Percentiles rank a stretch among this genome's conserved stretches.
Evolutionary conservation across 2,113 vertebrate species (phyloP).

Genomic region (Serinus canaria): DNA sequence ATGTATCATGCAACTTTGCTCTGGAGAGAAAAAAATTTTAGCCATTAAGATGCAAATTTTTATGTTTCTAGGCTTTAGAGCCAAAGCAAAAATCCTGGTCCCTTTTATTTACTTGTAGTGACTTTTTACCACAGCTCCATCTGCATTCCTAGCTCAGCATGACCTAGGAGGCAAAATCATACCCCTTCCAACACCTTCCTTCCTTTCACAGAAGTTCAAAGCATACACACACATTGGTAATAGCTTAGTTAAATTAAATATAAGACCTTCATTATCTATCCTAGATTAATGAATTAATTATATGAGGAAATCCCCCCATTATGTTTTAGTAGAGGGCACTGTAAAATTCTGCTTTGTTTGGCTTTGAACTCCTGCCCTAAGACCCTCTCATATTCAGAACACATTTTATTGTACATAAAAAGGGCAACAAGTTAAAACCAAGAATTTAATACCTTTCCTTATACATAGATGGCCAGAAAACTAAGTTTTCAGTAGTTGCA

Average conservation of each 20-base stretch:
- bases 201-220: neutral
- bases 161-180: neutral
- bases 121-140: neutral
- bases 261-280: neutral
- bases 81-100: neutral
- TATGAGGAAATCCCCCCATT: rapidly evolving
- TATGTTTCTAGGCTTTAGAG: neutral
- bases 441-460: neutral
- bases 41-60: neutral
- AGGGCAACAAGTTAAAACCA: neutral
- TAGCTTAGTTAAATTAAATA: neutral
- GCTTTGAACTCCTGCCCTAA: neutral
- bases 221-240: neutral
- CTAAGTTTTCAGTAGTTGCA: neutral
- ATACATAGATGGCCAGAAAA: neutral
- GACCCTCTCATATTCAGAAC: neutral
- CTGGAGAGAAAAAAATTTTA: neutral
- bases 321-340: neutral
- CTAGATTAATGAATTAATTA: neutral
- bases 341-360: neutral
- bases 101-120: neutral
- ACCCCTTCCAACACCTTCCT: neutral
- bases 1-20: neutral
- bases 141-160: neutral
- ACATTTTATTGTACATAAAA: neutral